phyloP scores from a whole-genome alignment of 2,113 vertebrate genomes.

The Bothrops jararaca region DNA sequence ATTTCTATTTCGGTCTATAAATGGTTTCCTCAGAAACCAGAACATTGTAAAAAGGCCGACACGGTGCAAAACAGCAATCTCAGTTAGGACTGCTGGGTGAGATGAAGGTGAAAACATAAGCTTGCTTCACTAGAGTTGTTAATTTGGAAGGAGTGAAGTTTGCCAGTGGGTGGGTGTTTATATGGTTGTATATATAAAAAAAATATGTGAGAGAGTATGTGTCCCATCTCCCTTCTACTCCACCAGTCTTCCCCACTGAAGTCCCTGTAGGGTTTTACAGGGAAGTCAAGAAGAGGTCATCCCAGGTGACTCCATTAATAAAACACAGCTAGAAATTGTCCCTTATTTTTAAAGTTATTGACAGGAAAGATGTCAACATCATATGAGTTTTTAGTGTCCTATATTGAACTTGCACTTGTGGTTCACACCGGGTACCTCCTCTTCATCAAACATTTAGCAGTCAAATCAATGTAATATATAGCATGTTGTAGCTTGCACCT shows the following conservation, averaged over 20 bases:
- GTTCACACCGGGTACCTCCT: conserved; percentile 58
- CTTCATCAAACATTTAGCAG: conserved; percentile 72
- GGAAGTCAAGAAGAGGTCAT: background rate
- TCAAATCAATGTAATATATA: conserved; percentile 67
- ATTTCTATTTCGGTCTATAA: background rate
- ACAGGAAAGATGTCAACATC: conserved; percentile 21
- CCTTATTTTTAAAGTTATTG: background rate
- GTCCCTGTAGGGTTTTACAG: background rate
- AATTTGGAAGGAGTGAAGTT: background rate
- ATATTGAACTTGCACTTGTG: conserved; percentile 69
- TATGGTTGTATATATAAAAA: background rate
- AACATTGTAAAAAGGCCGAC: background rate
- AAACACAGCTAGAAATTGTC: background rate
- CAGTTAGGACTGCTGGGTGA: background rate
- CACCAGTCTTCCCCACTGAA: background rate
- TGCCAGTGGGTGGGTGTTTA: background rate
- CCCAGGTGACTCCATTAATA: conserved; percentile 7
- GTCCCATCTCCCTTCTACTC: background rate
- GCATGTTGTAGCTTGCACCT: conserved; percentile 54
- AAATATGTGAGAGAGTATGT: background rate
- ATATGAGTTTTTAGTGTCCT: conserved; percentile 54
- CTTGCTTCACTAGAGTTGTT: background rate
- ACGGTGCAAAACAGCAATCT: background rate
- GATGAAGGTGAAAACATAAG: background rate
- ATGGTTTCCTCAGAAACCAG: background rate